Evolutionary conservation across 2,888 invertebrate species (phyloP), one percentile per base, ranked within the genome.

Genomic region (Latrodectus hesperus): DNA sequence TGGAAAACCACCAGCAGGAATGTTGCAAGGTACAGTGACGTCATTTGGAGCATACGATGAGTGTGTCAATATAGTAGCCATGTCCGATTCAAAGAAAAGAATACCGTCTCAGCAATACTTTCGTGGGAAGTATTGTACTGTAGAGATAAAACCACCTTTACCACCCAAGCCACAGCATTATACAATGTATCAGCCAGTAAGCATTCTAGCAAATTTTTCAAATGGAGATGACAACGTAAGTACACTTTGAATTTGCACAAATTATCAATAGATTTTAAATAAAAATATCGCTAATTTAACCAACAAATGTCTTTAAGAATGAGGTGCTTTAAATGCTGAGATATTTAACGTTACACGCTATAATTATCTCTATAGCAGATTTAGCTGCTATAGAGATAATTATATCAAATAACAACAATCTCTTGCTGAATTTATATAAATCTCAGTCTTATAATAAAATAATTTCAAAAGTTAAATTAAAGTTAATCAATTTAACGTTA

Each of bases 11-110:
- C 84, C 89, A 1, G 88, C 89, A 12, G 89, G 89, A 9, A 89
- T 89, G 89, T 81, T 89, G n/a, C 84, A 87, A 22, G 89, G 89
- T 4, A 89, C 89, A 3, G 77, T 89, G 52, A 87, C 84, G 49
- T 87, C 87, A 4, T 89, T 89, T 53, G 89, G 89, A 9, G 88
- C 87, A 12, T 89, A 88, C 60, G 89, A 89, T 49, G 89, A 89
- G 51, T 89, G 89, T 60, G 84, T 89, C n/a, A 87, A 84, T 73
- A 84, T 89, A 38, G 70, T 87, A 6, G 89, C 85, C 12, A 78
- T 65, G 74, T 75, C 86, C 1, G 85, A 89, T 60, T 38, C 81
- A 22, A 86, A 89, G 74, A 82, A 78, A 38, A 79, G 67, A 65
- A 72, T 55, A 52, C 51, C 72, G 1, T n/a, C 70, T 1, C 81